Percentiles rank a stretch among this genome's conserved stretches.
Conservation (phyloP, 2,113 vertebrate species). For the Megaptera novaeangliae region DNA sequence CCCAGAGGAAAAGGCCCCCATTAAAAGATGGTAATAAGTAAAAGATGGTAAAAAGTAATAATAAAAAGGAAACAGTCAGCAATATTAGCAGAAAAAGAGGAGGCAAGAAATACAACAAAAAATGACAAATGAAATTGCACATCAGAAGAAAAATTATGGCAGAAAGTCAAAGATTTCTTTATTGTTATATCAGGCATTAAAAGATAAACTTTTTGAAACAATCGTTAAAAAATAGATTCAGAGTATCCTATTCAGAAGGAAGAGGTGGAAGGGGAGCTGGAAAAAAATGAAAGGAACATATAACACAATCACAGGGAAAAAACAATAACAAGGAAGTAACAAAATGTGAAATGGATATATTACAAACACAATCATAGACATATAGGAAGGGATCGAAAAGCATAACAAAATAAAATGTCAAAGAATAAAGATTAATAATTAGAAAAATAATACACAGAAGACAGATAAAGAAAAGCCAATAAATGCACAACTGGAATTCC, state of each 20-base stretch:
- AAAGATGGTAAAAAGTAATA: background rate
- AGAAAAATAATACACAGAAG: background rate
- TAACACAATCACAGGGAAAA: background rate
- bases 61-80: background rate
- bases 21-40: background rate
- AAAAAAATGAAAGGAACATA: background rate
- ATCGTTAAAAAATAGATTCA: background rate
- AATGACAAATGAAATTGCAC: background rate
- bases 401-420: background rate
- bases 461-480: background rate
- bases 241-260: background rate
- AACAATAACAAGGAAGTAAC: background rate
- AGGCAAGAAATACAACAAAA: background rate
- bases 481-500: background rate
- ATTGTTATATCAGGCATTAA: background rate
- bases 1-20: background rate
- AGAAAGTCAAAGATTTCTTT: background rate
- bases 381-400: background rate
- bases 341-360: background rate
- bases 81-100: background rate
- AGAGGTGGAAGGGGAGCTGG: background rate
- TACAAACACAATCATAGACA: background rate
- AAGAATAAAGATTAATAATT: background rate
- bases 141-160: background rate
- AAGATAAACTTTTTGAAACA: background rate